Evolutionary conservation across 2,888 invertebrate species (phyloP).

Genomic region (Scaptodrosophila latifasciaeformis): DNA sequence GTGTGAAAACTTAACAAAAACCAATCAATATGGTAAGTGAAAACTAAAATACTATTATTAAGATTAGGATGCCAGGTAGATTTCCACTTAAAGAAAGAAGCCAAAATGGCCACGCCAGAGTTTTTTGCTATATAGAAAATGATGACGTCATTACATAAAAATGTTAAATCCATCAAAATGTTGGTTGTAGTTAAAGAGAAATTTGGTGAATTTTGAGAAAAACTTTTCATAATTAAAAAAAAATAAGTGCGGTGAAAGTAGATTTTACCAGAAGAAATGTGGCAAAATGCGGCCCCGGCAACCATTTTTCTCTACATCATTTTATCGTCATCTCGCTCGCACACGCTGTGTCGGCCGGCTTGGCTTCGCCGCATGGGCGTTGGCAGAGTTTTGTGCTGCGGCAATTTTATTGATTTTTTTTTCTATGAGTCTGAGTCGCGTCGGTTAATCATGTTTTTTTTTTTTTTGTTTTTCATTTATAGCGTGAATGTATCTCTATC

Average conservation of each 20-base stretch:
- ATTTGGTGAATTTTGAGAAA: background rate
- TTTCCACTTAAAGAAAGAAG: background rate
- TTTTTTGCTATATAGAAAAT: conserved; percentile 1
- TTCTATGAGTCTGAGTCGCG: background rate
- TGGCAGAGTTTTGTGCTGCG: conserved; percentile 37
- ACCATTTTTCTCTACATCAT: background rate
- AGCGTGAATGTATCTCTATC: conserved; percentile 85
- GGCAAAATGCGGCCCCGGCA: conserved; percentile 2
- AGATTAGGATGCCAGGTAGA: background rate
- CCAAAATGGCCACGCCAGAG: conserved; percentile 39
- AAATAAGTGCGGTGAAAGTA: background rate
- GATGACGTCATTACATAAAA: conserved; percentile 51
- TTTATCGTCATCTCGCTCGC: conserved; percentile 15
- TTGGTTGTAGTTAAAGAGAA: no score
- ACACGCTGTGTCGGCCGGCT: background rate
- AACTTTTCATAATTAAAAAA: background rate
- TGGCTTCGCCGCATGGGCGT: background rate
- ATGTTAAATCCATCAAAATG: background rate
- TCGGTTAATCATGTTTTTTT: conserved; percentile 14
- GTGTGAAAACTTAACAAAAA: conserved; percentile 55
- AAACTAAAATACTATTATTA: background rate
- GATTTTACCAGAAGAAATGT: conserved; percentile 11
- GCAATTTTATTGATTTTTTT: conserved; percentile 49
- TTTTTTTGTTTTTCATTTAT: background rate
- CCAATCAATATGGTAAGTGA: conserved; percentile 72